These are phyloP conservation scores for Microcebus griseorufus DNA, from an alignment of 2,113 vertebrate genomes.

Conservation along the genomic window DNA sequence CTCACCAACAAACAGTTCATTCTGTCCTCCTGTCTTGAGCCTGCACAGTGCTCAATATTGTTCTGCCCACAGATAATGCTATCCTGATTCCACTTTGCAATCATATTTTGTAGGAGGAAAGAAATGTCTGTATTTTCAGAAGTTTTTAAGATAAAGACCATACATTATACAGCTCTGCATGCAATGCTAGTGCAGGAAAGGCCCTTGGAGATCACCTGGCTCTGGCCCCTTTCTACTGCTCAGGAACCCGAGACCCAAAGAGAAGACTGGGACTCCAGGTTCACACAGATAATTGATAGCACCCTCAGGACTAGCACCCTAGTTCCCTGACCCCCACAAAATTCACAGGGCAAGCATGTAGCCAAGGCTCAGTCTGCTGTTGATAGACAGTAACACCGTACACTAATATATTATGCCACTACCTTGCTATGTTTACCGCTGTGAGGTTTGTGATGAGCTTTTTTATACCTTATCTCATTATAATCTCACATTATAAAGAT, in stretches of 20 bases:
- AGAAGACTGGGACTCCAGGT: not conserved
- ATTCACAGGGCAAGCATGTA: not conserved
- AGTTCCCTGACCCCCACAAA: fast-evolving
- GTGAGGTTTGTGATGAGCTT: not conserved
- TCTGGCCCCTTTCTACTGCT: not conserved
- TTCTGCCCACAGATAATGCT: not conserved
- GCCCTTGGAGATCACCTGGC: not conserved
- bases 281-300: not conserved
- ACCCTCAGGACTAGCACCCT: not conserved
- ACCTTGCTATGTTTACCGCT: not conserved
- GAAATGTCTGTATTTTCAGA: not conserved
- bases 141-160: not conserved
- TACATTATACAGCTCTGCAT: not conserved
- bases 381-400: fast-evolving
- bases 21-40: not conserved
- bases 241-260: not conserved
- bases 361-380: too few species aligned
- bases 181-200: not conserved
- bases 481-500: not conserved
- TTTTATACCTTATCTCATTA: not conserved
- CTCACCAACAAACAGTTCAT: not conserved
- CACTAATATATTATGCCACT: fast-evolving
- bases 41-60: not conserved
- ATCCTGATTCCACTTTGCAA: not conserved
- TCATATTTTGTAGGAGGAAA: not conserved